Evolutionary conservation across 1,140 invertebrate genomes (phyloP), one percentile per base, ranked within the genome.

Genomic region (Cydia pomonella): DNA sequence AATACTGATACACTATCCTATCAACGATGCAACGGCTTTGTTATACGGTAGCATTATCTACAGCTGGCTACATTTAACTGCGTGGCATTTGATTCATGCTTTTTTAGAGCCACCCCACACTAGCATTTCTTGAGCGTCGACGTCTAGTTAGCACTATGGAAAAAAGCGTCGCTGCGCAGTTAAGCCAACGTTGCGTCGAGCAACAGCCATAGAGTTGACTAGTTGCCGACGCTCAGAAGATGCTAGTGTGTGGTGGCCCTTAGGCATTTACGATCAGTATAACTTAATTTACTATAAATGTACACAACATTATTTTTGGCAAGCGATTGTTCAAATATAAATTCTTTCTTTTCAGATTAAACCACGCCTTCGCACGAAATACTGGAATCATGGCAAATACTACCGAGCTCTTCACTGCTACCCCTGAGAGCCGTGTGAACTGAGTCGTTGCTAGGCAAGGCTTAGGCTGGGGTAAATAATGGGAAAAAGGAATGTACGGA

Each of bases 401-500:
- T 76, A 75, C 77, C 23, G 74, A 82, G 33, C 69, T 74, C 73
- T 62, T 73, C 75, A 63, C 73, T 12, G n/a, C 69, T 59, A 75
- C 71, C 73, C 75, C 71, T 38, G 73, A 75, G 76, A 81, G 73
- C 72, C 73, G 79, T 72, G 73, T 10, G 72, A 80, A 82, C 74
- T 92, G 76, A 91, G 77, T 86, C 79, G 77, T 87, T 80, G 74
- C 81, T 73, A 66, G 80, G 76, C 76, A 82, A 79, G 77, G 80
- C 77, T 82, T 77, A 77, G 81, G 83, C 85, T 87, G 86, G 84
- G 81, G 87, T 91, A 85, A 93, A 93, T 92, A 91, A 93, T 93
- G 91, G 91, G 87, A 92, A 92, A 92, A 86, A 92, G 88, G 75
- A 88, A 91, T 87, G 91, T 84, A 84, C 88, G 91, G 85, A 92